A percentile compares a stretch with the other conserved stretches of the same genome.
Evolutionary conservation across 2,113 vertebrate genomes (phyloP).

Genomic region (Pao palembangensis): DNA sequence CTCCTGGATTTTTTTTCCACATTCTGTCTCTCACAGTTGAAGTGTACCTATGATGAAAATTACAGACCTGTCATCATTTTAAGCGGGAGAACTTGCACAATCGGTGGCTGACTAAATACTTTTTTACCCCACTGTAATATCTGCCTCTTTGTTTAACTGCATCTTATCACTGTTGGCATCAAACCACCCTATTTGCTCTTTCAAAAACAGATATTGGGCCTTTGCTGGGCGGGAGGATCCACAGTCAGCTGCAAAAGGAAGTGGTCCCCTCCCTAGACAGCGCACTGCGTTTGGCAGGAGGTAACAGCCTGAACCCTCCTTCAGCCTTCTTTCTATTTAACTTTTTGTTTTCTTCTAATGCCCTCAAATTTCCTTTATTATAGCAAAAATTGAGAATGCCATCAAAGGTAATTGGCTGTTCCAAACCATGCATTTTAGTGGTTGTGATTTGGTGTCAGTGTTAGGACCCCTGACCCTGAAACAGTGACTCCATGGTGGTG

Average conservation of each 20-base stretch:
- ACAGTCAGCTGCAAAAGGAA: slow-evolving; percentile 78
- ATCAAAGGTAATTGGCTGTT: slow-evolving; percentile 79
- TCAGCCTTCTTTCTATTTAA: background rate
- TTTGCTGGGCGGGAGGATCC: slow-evolving; percentile 82
- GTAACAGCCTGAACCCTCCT: slow-evolving; percentile 64
- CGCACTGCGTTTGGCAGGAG: slow-evolving; percentile 82
- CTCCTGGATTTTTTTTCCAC: no score
- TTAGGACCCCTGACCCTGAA: slow-evolving; percentile 4
- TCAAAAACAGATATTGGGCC: slow-evolving; percentile 78
- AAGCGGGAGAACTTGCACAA: no score
- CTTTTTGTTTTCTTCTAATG: slow-evolving; percentile 1
- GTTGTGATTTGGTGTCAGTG: slow-evolving; percentile 29
- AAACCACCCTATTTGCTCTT: slow-evolving; percentile 5
- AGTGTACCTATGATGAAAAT: no score
- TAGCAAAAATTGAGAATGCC: slow-evolving; percentile 85
- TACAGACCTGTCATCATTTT: no score
- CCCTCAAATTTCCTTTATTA: slow-evolving; percentile 59
- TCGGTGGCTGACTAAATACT: no score
- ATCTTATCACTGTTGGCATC: background rate
- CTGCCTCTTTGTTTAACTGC: background rate
- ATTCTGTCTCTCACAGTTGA: no score
- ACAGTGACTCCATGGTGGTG: slow-evolving; percentile 3
- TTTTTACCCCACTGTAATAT: no score
- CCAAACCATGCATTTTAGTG: slow-evolving; percentile 42
- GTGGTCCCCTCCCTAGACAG: slow-evolving; percentile 84